Percentiles rank a stretch among this genome's conserved stretches.
Conservation (phyloP, 2,888 invertebrate genomes). For the Eumacrocentrus americanus region DNA sequence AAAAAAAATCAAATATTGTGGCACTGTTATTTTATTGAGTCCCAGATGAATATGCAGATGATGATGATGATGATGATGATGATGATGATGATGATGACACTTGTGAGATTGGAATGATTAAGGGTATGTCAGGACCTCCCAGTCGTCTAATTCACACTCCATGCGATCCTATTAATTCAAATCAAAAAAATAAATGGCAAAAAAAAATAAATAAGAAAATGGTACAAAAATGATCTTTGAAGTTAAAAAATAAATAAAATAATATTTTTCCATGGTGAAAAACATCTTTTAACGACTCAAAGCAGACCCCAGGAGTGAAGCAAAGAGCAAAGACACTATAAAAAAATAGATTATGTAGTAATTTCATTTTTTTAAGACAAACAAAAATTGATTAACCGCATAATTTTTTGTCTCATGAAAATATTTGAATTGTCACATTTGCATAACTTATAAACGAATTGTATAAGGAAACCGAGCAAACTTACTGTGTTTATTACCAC, state of each 20-base stretch:
- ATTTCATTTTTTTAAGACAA: slow-evolving; percentile 24
- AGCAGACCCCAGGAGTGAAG: too few relatives aligned
- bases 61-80: neutral
- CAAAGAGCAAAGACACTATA: too few relatives aligned
- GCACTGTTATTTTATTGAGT: slow-evolving; percentile 7
- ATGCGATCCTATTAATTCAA: slow-evolving; percentile 18
- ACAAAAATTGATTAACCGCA: neutral
- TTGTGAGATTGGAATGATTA: neutral
- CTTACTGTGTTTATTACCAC: slow-evolving; percentile 16
- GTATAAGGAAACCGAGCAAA: slow-evolving; percentile 31
- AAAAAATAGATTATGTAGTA: too few relatives aligned
- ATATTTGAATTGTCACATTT: too few relatives aligned
- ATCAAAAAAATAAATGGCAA: slow-evolving; percentile 24
- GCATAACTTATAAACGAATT: too few relatives aligned
- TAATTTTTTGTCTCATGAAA: neutral
- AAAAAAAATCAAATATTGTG: too few relatives aligned
- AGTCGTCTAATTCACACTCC: slow-evolving; percentile 5
- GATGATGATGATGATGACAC: neutral
- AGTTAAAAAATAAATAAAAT: neutral
- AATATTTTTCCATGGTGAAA: neutral
- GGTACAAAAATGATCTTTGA: too few relatives aligned
- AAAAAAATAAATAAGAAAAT: slow-evolving; percentile 16
- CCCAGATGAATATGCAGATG: neutral
- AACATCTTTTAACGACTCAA: too few relatives aligned
- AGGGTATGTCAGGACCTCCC: neutral